Base-by-base conservation (phyloP, 2,113 vertebrate genomes). In the Sprattus sprattus region DNA sequence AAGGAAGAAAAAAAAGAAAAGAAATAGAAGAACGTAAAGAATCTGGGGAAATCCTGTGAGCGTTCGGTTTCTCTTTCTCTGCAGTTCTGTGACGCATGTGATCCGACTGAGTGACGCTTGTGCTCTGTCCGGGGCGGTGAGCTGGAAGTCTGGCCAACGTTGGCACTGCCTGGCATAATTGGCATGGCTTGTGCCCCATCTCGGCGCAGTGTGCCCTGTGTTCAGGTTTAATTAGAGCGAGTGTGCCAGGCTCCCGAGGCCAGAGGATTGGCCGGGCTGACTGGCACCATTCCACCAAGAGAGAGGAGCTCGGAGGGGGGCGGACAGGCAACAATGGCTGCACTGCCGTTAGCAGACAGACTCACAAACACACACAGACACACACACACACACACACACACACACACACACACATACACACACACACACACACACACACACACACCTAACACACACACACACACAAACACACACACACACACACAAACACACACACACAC, bases 151-250 rank as follows among this genome's bases (percentile, higher is more conserved):
- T 84, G 82, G 52, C 81, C 85, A 82, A 71, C 46, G 84, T 45
- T 88, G 84, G 89, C 87, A 82, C 20, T 3, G 50, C 85, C 86
- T 87, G 89, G 89, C 89, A 80, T 83, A 46, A 86, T 83, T 78
- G 78, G 88, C 57, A 45, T 89, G 88, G 83, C 87, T 83, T 87
- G 89, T 90, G 89, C 83, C 84, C 85, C 86, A 52, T 82, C 85
- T 88, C 80, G 86, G 81, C 87, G 85, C 83, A 86, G 82, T 83
- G 85, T 86, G 82, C 83, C 86, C 89, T 32, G 87, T 88, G 85
- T 87, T 84, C 85, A 89, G 86, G 86, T 90, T 88, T 90, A 89
- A 90, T 89, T 87, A 86, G 88, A 86, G 83, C 67, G 85, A 82
- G 87, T 87, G 85, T 88, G 87, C 83, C 78, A 82, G 83, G 60